Conservation (phyloP, 37 sponge, comb jelly and placozoan genomes). For the Diacarnus erythraeanus region DNA sequence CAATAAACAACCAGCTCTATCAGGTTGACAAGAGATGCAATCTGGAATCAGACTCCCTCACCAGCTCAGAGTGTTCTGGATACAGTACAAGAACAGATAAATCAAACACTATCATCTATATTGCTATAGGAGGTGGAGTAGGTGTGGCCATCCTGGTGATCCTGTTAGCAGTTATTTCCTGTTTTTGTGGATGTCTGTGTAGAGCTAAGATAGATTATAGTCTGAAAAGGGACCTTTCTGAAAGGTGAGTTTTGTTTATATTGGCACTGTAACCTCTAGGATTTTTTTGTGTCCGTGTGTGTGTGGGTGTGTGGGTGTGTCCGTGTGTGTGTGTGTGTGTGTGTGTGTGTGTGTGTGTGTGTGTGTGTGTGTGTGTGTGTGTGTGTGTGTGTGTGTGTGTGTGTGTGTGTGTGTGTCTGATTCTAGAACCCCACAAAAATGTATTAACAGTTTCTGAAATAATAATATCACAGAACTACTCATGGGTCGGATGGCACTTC, state of each 20-base stretch:
- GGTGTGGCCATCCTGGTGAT: background rate
- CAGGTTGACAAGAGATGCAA: background rate
- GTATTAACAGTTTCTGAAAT: no score
- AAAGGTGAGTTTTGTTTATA: no score
- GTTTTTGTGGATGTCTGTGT: background rate
- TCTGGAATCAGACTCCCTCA: background rate
- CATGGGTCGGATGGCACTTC: no score
- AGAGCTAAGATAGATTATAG: background rate
- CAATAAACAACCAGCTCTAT: background rate
- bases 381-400: slow-evolving; percentile 38
- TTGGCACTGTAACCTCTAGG: no score
- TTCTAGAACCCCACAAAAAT: background rate
- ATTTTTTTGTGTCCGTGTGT: no score
- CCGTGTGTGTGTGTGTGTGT: no score
- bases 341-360: slow-evolving; percentile 31
- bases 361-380: slow-evolving; percentile 24
- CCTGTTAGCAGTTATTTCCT: background rate
- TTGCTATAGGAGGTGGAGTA: slow-evolving; percentile 1
- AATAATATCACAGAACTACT: no score
- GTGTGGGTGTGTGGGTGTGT: no score
- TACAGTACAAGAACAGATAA: background rate
- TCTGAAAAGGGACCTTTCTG: no score
- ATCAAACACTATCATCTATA: background rate
- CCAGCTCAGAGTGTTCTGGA: slow-evolving; percentile 13
- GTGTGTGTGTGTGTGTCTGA: slow-evolving; percentile 29